Conservation (phyloP, 2,113 vertebrate species). For the Nestor notabilis region DNA sequence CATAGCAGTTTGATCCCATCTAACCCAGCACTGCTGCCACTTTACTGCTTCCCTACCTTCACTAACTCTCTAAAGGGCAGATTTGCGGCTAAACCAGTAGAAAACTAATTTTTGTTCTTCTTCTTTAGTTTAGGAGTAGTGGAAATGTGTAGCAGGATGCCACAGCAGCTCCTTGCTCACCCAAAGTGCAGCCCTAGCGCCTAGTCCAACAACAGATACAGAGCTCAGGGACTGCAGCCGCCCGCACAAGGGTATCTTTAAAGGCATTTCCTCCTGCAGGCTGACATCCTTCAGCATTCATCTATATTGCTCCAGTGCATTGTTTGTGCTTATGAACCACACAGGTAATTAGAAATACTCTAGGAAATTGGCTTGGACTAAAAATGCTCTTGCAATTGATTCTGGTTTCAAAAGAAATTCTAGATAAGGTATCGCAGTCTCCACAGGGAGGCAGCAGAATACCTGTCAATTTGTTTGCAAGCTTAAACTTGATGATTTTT, state of each 20-base stretch:
- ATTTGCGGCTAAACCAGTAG: not conserved
- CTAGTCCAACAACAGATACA: not conserved
- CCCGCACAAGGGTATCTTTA: not conserved
- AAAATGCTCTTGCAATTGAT: not conserved
- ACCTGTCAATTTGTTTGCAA: slow-evolving; percentile 6
- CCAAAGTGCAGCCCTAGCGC: not conserved
- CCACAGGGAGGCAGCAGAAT: slow-evolving; percentile 72
- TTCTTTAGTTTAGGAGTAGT: not conserved
- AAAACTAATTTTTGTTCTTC: not conserved
- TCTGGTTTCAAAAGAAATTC: not conserved
- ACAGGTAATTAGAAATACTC: not conserved
- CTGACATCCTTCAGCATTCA: not conserved
- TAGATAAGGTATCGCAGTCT: not conserved
- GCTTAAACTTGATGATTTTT: not conserved
- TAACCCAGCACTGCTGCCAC: not conserved
- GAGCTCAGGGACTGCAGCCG: rapidly evolving
- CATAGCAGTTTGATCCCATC: not conserved
- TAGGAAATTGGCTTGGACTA: not conserved
- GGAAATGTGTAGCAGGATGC: not conserved
- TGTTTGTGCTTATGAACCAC: not conserved
- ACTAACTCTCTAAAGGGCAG: not conserved
- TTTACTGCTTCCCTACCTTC: not conserved
- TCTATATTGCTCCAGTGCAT: not conserved
- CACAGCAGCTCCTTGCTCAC: not conserved
- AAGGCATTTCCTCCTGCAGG: not conserved